Percentiles rank a stretch among this genome's conserved stretches.
Evolutionary conservation across 2,113 vertebrate species (phyloP).

Genomic region (Hippocampus guttulatus): DNA sequence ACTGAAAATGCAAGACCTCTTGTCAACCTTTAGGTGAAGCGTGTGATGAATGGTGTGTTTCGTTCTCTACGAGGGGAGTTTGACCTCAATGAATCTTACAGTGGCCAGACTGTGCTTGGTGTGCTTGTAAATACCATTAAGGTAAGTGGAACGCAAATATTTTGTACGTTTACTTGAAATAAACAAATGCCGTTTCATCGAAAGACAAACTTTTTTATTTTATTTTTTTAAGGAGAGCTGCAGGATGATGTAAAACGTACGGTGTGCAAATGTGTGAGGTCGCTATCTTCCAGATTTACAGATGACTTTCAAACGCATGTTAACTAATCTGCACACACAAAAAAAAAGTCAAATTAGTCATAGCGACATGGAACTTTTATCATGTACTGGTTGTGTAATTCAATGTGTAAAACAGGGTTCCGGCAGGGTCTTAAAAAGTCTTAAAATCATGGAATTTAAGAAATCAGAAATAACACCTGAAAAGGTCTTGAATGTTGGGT

Average conservation of each 20-base stretch:
- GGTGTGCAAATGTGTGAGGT: background rate
- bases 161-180: background rate
- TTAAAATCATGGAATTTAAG: too few relatives aligned
- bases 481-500: too few relatives aligned
- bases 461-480: too few relatives aligned
- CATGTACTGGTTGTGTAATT: background rate
- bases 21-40: slow-evolving; percentile 81
- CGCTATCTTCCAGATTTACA: background rate
- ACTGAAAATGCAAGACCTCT: background rate
- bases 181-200: background rate
- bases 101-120: slow-evolving; percentile 78
- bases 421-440: background rate
- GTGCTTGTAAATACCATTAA: slow-evolving; percentile 88
- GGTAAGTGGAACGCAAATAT: slow-evolving; percentile 61
- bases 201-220: background rate
- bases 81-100: slow-evolving; percentile 81
- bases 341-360: too few relatives aligned
- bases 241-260: background rate
- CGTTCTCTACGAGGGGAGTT: slow-evolving; percentile 87
- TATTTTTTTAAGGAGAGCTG: background rate
- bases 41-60: slow-evolving; percentile 94
- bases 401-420: background rate
- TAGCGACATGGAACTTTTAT: background rate
- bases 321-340: too few relatives aligned
- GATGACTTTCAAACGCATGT: too few relatives aligned